A percentile compares a stretch with the other conserved stretches of the same genome.
Conservation (phyloP, 2,113 vertebrate genomes). For the Syngnathus floridae region DNA sequence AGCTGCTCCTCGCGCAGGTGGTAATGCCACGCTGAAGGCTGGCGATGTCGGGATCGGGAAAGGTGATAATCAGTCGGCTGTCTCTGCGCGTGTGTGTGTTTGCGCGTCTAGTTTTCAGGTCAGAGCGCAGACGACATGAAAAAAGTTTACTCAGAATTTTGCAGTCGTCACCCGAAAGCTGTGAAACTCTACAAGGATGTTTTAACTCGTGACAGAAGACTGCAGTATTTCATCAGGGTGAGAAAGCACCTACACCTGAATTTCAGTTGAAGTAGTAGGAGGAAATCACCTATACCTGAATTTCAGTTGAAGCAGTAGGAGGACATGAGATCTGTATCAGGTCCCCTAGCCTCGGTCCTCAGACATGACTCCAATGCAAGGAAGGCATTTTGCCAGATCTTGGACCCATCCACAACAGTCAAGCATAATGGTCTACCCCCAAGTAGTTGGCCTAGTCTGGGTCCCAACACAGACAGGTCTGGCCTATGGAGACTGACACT, state of each 20-base stretch:
- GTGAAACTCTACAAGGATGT: constrained; percentile 93
- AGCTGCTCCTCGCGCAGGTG: constrained; percentile 76
- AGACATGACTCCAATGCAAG: no score
- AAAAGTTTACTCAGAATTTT: constrained; percentile 87
- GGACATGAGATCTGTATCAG: no score
- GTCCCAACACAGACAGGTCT: background rate
- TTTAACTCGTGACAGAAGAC: constrained; percentile 80
- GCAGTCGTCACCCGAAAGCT: constrained; percentile 87
- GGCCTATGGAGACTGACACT: background rate
- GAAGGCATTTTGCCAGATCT: no score
- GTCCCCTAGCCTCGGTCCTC: no score
- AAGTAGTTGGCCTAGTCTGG: no score
- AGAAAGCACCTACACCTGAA: constrained; percentile 31
- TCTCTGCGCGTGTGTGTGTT: constrained; percentile 1
- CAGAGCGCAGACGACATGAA: constrained; percentile 80
- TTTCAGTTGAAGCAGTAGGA: no score
- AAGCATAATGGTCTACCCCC: no score
- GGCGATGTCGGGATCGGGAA: background rate
- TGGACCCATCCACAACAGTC: no score
- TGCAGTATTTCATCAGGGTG: constrained; percentile 90
- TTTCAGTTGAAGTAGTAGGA: no score
- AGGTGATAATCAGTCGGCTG: background rate
- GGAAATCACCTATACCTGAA: no score
- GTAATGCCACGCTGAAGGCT: background rate
- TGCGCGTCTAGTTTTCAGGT: constrained; percentile 79